Percentiles rank a stretch among this genome's conserved stretches.
Evolutionary conservation across 2,113 vertebrate species (phyloP).

Genomic region (Rhinopomastus cyanomelas): DNA sequence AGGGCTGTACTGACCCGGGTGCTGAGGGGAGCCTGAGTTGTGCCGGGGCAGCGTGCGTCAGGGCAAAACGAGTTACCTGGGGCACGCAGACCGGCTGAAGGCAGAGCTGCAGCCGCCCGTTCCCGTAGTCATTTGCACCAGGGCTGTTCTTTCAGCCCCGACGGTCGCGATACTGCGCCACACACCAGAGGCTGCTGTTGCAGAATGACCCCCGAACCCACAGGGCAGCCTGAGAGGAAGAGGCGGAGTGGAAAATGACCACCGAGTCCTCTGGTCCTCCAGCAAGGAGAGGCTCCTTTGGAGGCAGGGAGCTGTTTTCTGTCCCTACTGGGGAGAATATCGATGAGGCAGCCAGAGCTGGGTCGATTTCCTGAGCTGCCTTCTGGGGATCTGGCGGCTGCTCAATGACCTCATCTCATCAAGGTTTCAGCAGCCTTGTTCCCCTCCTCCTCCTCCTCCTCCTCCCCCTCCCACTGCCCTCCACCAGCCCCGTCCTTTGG

Average conservation of each 20-base stretch:
- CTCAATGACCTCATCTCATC: slow-evolving; percentile 59
- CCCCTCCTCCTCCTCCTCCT: background rate
- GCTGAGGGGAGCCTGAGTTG: background rate
- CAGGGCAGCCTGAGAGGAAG: fast-evolving
- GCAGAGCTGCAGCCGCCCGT: background rate
- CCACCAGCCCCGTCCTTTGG: slow-evolving; percentile 25
- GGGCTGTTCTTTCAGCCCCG: background rate
- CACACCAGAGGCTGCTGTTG: fast-evolving
- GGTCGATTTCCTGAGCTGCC: slow-evolving; percentile 51
- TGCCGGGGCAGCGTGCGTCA: fast-evolving
- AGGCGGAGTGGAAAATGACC: background rate
- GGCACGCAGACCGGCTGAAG: background rate
- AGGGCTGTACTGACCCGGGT: background rate
- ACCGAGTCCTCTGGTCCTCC: background rate
- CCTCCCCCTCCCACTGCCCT: background rate
- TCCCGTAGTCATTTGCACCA: no score
- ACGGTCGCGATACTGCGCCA: fast-evolving
- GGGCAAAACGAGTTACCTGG: background rate
- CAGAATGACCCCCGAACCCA: fast-evolving
- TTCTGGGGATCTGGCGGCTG: slow-evolving; percentile 40
- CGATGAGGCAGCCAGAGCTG: background rate
- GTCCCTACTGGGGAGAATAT: background rate
- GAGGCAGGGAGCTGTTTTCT: background rate
- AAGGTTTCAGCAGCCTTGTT: slow-evolving; percentile 39
- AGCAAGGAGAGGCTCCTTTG: background rate